A percentile compares a stretch with the other conserved stretches of the same genome.
These are phyloP conservation scores for Phymastichus coffea DNA, from an alignment of 1,140 invertebrate genomes.

Conservation along the genomic window DNA sequence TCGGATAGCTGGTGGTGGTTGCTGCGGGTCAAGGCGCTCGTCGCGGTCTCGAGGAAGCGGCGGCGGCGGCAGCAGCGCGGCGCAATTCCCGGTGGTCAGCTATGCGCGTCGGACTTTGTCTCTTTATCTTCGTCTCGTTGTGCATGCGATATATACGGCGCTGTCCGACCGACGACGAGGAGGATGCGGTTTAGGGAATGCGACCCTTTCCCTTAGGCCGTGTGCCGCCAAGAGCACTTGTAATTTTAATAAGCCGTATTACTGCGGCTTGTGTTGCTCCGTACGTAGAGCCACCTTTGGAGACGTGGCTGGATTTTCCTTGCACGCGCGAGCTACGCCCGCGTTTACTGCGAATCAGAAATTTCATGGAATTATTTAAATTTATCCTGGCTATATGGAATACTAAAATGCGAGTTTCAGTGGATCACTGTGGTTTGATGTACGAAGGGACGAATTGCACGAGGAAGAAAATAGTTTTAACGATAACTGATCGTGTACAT, in stretches of 20 bases:
- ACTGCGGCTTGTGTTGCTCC: conserved; percentile 39
- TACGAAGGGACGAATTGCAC: too few relatives aligned
- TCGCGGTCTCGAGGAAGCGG: conserved; percentile 32
- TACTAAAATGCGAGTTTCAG: too few relatives aligned
- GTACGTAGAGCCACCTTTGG: conserved; percentile 31
- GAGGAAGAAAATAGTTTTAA: too few relatives aligned
- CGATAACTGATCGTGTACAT: too few relatives aligned
- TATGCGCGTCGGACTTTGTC: conserved; percentile 30
- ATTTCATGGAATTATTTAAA: too few relatives aligned
- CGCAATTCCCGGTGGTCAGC: conserved; percentile 52
- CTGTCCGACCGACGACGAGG: conserved; percentile 39
- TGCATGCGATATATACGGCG: conserved; percentile 33
- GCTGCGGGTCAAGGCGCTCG: conserved; percentile 34
- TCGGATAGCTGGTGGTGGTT: conserved; percentile 30
- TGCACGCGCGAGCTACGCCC: too few relatives aligned
- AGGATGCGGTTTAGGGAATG: conserved; percentile 46
- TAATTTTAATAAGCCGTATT: conserved; percentile 58
- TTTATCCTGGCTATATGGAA: too few relatives aligned
- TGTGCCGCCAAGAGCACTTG: conserved; percentile 33
- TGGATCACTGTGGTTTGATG: too few relatives aligned
- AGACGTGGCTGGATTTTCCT: too few relatives aligned
- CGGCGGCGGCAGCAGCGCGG: too few relatives aligned
- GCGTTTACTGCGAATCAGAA: too few relatives aligned
- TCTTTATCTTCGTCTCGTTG: conserved; percentile 34
- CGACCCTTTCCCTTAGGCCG: conserved; percentile 30